These are phyloP conservation scores for Callosobruchus maculatus DNA, from an alignment of 2,888 invertebrate genomes.

Conservation along the genomic window DNA sequence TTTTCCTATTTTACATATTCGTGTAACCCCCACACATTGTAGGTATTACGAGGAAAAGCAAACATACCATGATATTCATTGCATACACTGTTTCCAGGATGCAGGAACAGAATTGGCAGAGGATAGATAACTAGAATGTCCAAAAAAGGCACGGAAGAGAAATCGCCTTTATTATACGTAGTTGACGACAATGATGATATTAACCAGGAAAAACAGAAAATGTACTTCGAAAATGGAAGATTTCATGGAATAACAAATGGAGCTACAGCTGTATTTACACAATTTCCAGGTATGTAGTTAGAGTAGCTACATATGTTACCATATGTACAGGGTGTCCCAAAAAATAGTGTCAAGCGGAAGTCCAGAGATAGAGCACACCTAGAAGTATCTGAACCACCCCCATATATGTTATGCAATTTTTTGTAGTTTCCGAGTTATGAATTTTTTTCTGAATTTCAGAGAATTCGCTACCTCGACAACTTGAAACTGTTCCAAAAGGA, in stretches of 20 bases:
- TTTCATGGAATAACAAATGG: conserved; percentile 42
- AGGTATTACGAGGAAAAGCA: neutral
- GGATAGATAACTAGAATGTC: conserved; percentile 11
- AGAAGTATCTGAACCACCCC: no score
- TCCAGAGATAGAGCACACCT: no score
- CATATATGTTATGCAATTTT: no score
- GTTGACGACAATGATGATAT: conserved; percentile 35
- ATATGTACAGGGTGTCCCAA: no score
- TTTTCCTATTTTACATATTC: neutral
- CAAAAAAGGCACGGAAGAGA: conserved; percentile 36
- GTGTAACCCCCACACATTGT: neutral
- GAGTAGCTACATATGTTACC: neutral
- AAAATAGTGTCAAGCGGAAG: no score
- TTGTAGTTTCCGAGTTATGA: no score
- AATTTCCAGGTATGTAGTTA: conserved; percentile 46
- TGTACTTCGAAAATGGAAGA: conserved; percentile 39
- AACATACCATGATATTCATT: neutral
- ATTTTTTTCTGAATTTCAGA: no score
- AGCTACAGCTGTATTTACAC: conserved; percentile 44
- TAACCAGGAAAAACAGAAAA: conserved; percentile 30
- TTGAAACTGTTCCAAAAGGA: no score
- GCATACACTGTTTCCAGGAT: conserved; percentile 14
- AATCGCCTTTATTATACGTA: conserved; percentile 43
- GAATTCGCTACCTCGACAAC: no score
- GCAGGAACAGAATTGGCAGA: conserved; percentile 4